Evolutionary conservation across 2,888 invertebrate genomes (phyloP).

Genomic region (Argyresthia goedartella): DNA sequence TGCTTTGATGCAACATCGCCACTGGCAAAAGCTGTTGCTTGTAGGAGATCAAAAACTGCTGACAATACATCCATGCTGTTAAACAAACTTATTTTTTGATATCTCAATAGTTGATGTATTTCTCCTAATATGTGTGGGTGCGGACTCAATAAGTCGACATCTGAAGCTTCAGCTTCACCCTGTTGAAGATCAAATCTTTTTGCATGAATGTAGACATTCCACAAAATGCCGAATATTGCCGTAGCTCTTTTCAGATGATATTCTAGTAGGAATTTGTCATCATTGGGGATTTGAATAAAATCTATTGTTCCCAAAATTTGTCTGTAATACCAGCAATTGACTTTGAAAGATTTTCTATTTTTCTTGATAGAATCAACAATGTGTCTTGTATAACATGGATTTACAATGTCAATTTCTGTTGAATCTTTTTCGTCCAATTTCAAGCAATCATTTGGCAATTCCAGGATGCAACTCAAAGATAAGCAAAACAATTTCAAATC

Average conservation of each 20-base stretch:
- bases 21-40: too few relatives aligned
- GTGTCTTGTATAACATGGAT: neutral
- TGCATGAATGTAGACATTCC: constrained; percentile 17
- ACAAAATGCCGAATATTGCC: constrained; percentile 25
- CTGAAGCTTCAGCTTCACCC: too few relatives aligned
- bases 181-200: too few relatives aligned
- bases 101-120: too few relatives aligned
- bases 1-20: too few relatives aligned
- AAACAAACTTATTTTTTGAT: too few relatives aligned
- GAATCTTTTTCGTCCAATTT: neutral
- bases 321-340: constrained; percentile 35
- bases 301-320: constrained; percentile 34
- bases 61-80: too few relatives aligned
- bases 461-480: neutral
- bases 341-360: constrained; percentile 16
- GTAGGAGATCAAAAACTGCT: too few relatives aligned
- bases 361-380: neutral
- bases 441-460: constrained; percentile 16
- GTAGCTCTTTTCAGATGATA: constrained; percentile 25
- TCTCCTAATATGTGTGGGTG: too few relatives aligned
- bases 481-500: constrained; percentile 22
- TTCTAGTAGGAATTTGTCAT: constrained; percentile 31
- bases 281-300: constrained; percentile 23
- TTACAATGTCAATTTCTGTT: neutral
- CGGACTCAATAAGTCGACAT: too few relatives aligned